Conservation (phyloP, 35 echinoderm and acorn worm species). For the Anneissia japonica region DNA sequence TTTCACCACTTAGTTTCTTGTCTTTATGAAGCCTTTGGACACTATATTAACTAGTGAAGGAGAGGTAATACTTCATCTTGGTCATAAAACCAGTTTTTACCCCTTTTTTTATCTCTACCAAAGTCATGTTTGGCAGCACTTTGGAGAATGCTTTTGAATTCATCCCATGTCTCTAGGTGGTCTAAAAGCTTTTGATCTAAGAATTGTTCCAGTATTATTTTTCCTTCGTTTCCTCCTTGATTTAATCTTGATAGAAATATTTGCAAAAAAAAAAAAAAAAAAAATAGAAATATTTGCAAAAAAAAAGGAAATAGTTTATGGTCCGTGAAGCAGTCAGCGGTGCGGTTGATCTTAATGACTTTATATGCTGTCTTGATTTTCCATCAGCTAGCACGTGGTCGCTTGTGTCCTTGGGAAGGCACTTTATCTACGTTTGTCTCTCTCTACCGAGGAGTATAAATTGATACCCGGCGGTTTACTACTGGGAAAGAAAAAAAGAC, state of each 20-base stretch:
- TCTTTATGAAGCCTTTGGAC: background rate
- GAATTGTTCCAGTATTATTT: background rate
- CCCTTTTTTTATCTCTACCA: background rate
- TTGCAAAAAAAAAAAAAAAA: no score
- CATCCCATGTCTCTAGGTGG: background rate
- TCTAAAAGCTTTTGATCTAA: background rate
- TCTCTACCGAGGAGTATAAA: no score
- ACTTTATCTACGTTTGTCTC: no score
- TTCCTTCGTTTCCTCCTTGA: background rate
- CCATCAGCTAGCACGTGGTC: background rate
- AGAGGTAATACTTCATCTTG: background rate
- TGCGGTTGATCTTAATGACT: background rate
- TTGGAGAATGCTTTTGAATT: background rate
- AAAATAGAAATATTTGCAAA: background rate
- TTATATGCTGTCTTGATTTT: background rate
- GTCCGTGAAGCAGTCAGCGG: slow-evolving; percentile 19
- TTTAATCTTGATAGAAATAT: background rate
- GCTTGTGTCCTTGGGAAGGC: no score
- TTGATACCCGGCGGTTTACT: no score
- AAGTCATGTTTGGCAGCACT: background rate
- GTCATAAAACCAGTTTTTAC: slow-evolving; percentile 11
- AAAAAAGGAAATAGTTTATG: background rate
- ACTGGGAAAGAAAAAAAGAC: no score
- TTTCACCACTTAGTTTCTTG: background rate
- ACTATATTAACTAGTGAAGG: no score